These are phyloP conservation scores for Oreochromis aureus DNA, from an alignment of 2,113 vertebrate species.

Conservation along the genomic window DNA sequence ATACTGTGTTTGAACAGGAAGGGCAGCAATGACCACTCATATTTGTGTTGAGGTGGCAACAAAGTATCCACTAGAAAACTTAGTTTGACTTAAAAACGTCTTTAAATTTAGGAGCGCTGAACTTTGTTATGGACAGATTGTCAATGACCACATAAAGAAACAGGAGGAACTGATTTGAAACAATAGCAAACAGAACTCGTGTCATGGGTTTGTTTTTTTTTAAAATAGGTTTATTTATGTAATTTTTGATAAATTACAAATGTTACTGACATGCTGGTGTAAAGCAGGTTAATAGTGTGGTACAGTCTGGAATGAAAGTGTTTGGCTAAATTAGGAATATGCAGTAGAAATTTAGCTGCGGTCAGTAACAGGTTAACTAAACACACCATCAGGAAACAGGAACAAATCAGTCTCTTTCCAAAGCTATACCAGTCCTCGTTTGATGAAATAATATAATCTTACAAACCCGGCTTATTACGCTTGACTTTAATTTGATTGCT, in stretches of 20 bases:
- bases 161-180: background rate
- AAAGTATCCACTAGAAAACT: background rate
- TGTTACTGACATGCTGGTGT: background rate
- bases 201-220: background rate
- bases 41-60: background rate
- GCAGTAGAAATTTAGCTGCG: background rate
- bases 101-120: background rate
- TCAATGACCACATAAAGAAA: background rate
- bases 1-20: background rate
- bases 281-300: background rate
- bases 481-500: background rate
- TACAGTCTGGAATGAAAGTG: background rate
- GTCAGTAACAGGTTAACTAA: background rate
- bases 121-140: background rate
- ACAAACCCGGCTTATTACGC: background rate
- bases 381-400: background rate
- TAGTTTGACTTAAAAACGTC: background rate
- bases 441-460: background rate
- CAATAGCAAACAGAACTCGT: background rate
- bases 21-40: rapidly evolving
- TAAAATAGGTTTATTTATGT: background rate
- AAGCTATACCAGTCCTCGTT: rapidly evolving
- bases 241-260: background rate
- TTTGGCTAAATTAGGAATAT: background rate
- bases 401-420: background rate